These are phyloP conservation scores for Dryococelus australis DNA, from an alignment of 2,888 invertebrate genomes.

Conservation along the genomic window DNA sequence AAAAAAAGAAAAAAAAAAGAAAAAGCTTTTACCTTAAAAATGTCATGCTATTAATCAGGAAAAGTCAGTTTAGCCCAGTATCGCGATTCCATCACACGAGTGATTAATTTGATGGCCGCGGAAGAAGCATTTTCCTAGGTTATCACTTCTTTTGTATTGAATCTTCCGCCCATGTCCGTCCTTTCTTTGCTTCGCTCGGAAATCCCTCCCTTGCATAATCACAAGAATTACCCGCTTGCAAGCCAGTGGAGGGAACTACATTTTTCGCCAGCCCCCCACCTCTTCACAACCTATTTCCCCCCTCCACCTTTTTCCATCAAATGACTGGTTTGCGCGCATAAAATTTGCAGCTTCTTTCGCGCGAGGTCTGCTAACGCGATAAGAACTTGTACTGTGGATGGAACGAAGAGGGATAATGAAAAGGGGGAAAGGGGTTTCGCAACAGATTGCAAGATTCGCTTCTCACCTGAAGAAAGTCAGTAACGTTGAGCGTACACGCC, in stretches of 20 bases:
- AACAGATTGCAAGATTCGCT: not conserved
- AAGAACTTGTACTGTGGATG: not conserved
- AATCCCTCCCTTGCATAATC: not conserved
- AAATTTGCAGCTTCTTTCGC: not conserved
- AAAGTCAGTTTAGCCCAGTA: too few species aligned
- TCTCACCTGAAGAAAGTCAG: not conserved
- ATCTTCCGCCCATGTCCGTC: not conserved
- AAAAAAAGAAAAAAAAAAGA: too few species aligned
- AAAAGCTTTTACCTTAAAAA: too few species aligned
- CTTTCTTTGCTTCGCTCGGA: not conserved
- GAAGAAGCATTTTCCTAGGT: not conserved
- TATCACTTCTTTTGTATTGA: not conserved
- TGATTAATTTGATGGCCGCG: too few species aligned
- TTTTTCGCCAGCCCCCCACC: not conserved
- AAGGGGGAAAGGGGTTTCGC: too few species aligned
- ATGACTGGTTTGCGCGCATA: not conserved
- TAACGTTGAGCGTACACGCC: not conserved
- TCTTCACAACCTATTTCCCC: not conserved
- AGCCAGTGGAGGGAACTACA: not conserved
- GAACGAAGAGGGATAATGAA: not conserved
- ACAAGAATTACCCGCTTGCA: not conserved
- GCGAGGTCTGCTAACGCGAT: not conserved
- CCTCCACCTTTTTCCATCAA: too few species aligned
- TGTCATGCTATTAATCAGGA: too few species aligned
- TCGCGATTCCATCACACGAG: too few species aligned